These are phyloP conservation scores for Zaprionus lachaisei DNA, from an alignment of 1,140 invertebrate genomes.

Conservation along the genomic window DNA sequence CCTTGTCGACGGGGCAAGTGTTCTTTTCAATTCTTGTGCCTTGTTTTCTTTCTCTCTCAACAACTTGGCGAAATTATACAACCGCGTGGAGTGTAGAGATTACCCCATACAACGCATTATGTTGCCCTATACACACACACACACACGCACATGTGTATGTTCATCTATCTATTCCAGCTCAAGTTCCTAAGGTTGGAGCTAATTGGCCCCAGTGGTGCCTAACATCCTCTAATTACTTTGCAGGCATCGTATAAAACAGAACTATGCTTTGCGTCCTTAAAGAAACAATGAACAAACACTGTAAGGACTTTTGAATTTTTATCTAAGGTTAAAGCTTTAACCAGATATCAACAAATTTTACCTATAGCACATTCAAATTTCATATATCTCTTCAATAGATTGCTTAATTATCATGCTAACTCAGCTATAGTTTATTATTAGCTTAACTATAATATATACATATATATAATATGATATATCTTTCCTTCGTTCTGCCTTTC, in stretches of 20 bases:
- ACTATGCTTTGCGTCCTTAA: not conserved
- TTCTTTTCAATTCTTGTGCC: slow-evolving; percentile 26
- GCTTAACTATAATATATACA: too few species aligned
- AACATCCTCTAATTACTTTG: slow-evolving; percentile 2
- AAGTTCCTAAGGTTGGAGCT: not conserved
- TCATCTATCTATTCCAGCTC: not conserved
- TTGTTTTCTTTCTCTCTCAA: slow-evolving; percentile 7
- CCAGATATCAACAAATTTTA: too few species aligned
- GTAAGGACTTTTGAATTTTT: not conserved
- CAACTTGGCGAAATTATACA: slow-evolving; percentile 21
- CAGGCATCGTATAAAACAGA: not conserved
- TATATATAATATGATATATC: too few species aligned
- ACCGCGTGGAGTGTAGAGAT: not conserved
- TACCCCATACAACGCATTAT: slow-evolving; percentile 2
- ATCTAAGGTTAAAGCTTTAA: not conserved
- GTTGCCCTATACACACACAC: not conserved
- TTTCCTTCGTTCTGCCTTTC: too few species aligned
- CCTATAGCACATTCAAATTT: too few species aligned
- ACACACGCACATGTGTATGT: not conserved
- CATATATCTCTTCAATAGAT: too few species aligned
- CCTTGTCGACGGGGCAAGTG: slow-evolving; percentile 17
- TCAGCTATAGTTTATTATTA: too few species aligned
- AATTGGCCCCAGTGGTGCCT: slow-evolving; percentile 4
- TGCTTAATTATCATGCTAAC: too few species aligned
- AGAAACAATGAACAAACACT: not conserved